Evolutionary conservation across 2,888 invertebrate species (phyloP).

Genomic region (Chaitophorus viminalis): DNA sequence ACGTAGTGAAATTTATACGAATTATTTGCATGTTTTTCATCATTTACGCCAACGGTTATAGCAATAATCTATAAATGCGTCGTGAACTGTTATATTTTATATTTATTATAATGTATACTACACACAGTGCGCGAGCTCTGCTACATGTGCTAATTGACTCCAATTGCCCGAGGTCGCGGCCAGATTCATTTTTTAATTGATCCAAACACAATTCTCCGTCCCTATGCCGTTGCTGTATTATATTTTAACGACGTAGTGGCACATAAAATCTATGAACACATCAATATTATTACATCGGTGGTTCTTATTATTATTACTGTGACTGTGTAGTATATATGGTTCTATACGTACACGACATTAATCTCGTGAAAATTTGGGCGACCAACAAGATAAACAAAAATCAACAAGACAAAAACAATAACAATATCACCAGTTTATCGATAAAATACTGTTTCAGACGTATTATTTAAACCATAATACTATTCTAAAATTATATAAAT

Average conservation of each 20-base stretch:
- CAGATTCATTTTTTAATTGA: conserved; percentile 51
- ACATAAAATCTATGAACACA: neutral
- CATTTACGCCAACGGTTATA: too few relatives aligned
- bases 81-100: neutral
- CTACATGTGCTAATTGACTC: conserved; percentile 38
- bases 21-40: too few relatives aligned
- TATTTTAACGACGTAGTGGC: neutral
- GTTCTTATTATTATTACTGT: neutral
- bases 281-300: neutral
- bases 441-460: too few relatives aligned
- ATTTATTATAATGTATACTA: neutral
- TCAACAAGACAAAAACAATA: neutral
- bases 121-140: neutral
- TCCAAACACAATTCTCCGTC: conserved; percentile 23
- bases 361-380: neutral
- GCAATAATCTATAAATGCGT: neutral
- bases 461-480: too few relatives aligned
- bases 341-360: too few relatives aligned
- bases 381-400: neutral
- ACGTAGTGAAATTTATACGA: too few relatives aligned
- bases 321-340: neutral
- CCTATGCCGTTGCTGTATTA: neutral
- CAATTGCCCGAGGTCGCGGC: conserved; percentile 52
- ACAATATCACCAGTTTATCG: neutral
- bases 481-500: too few relatives aligned